Percentiles rank a stretch among this genome's conserved stretches.
These are phyloP conservation scores for Kryphioiulus occultus DNA, from an alignment of 2,888 invertebrate genomes.

Conservation along the genomic window DNA sequence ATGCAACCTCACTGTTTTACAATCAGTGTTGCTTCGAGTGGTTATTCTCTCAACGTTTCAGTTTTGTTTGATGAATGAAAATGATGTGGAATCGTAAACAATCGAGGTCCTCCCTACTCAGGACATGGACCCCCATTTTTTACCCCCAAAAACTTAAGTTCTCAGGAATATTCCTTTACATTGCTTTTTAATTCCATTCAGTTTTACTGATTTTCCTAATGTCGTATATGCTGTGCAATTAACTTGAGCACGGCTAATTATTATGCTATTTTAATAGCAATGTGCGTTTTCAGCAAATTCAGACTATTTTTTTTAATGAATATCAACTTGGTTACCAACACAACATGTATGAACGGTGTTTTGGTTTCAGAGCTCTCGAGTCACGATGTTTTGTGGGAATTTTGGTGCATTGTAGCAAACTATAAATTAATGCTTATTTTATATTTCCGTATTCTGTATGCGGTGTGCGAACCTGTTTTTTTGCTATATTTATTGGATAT, in stretches of 20 bases:
- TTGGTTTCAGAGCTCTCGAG: not conserved
- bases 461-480: not conserved
- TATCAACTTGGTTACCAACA: not conserved
- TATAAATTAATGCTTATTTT: not conserved
- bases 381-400: not conserved
- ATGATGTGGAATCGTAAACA: not conserved
- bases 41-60: not conserved
- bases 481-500: not conserved
- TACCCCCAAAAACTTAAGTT: not conserved
- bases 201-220: not conserved
- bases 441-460: not conserved
- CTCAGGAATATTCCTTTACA: slow-evolving; percentile 14
- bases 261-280: not conserved
- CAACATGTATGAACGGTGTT: not conserved
- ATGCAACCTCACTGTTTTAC: slow-evolving; percentile 37
- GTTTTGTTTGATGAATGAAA: slow-evolving; percentile 32
- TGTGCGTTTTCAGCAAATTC: not conserved
- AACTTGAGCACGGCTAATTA: not conserved
- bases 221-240: not conserved
- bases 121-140: not conserved
- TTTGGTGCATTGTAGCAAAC: not conserved
- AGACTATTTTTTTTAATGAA: not conserved
- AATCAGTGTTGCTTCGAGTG: not conserved
- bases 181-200: slow-evolving; percentile 21
- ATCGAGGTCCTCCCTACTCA: not conserved